Percentiles rank a stretch among this genome's conserved stretches.
These are phyloP conservation scores for Gymnocephalus cernua DNA, from an alignment of 2,113 vertebrate genomes.

Conservation along the genomic window DNA sequence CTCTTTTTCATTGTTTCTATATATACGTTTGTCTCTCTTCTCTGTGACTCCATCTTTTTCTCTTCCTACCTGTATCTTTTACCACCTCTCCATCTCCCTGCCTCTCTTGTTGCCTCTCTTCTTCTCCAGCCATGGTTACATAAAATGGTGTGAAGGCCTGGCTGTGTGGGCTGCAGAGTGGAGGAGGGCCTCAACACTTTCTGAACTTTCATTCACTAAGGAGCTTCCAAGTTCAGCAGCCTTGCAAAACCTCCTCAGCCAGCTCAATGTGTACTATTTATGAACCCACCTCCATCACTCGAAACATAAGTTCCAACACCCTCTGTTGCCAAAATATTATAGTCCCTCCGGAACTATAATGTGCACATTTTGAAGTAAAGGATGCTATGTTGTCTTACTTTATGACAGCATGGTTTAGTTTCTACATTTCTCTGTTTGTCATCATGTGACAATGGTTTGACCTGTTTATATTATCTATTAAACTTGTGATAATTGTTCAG, in stretches of 20 bases:
- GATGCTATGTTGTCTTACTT: slow-evolving; percentile 16
- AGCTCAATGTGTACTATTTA: slow-evolving; percentile 62
- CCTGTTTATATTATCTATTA: slow-evolving; percentile 15
- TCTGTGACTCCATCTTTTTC: slow-evolving; percentile 42
- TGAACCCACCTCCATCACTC: slow-evolving; percentile 47
- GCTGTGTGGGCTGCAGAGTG: slow-evolving; percentile 69
- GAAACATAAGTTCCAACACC: slow-evolving; percentile 43
- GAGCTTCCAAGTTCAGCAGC: slow-evolving; percentile 66
- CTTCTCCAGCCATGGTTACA: slow-evolving; percentile 56
- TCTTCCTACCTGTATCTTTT: slow-evolving; percentile 39
- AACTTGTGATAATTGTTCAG: slow-evolving; percentile 11
- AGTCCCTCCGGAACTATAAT: slow-evolving; percentile 40
- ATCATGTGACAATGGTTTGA: slow-evolving; percentile 34
- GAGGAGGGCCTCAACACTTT: slow-evolving; percentile 68
- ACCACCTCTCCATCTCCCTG: slow-evolving; percentile 45
- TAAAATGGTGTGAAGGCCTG: slow-evolving; percentile 68
- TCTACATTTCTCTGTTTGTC: slow-evolving; percentile 20
- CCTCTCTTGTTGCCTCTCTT: slow-evolving; percentile 49
- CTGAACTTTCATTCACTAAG: slow-evolving; percentile 75
- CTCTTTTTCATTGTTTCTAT: slow-evolving; percentile 44
- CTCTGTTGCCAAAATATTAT: slow-evolving; percentile 38
- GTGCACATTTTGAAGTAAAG: slow-evolving; percentile 16
- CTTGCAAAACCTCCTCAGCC: slow-evolving; percentile 56
- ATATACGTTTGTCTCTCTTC: slow-evolving; percentile 33
- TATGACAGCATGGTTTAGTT: slow-evolving; percentile 16